Conservation (phyloP, 1,140 invertebrate genomes). For the Eupeodes corollae region DNA sequence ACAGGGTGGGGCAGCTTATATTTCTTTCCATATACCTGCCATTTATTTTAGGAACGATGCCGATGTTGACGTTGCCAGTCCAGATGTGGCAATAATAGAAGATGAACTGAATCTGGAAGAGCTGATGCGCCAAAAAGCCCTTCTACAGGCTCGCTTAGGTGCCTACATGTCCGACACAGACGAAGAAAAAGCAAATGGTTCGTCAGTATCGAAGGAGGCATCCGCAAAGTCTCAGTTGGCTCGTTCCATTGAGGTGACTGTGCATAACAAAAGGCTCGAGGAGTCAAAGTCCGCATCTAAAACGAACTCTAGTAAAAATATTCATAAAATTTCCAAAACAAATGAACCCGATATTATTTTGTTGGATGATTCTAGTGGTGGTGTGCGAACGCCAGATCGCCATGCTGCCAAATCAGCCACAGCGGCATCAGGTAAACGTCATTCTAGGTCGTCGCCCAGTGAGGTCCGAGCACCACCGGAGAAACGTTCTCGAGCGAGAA, state of each 20-base stretch:
- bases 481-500: background rate
- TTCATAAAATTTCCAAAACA: constrained; percentile 25
- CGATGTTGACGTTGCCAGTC: constrained; percentile 53
- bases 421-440: background rate
- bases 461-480: background rate
- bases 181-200: constrained; percentile 6
- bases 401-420: constrained; percentile 6
- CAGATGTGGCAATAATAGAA: constrained; percentile 64
- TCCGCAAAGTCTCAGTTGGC: background rate
- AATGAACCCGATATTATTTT: constrained; percentile 38
- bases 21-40: too few species aligned
- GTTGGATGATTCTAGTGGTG: constrained; percentile 39
- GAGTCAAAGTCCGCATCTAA: constrained; percentile 22
- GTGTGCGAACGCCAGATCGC: constrained; percentile 26
- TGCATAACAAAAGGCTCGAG: constrained; percentile 1
- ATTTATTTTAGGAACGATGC: too few species aligned
- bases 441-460: constrained; percentile 6
- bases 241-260: constrained; percentile 1
- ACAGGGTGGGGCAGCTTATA: too few species aligned
- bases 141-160: constrained; percentile 50
- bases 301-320: constrained; percentile 30
- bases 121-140: constrained; percentile 75
- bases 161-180: constrained; percentile 45
- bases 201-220: background rate
- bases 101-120: constrained; percentile 80